A percentile compares a stretch with the other conserved stretches of the same genome.
Evolutionary conservation across 2,888 invertebrate genomes (phyloP).

Genomic region (Globia sparganii): DNA sequence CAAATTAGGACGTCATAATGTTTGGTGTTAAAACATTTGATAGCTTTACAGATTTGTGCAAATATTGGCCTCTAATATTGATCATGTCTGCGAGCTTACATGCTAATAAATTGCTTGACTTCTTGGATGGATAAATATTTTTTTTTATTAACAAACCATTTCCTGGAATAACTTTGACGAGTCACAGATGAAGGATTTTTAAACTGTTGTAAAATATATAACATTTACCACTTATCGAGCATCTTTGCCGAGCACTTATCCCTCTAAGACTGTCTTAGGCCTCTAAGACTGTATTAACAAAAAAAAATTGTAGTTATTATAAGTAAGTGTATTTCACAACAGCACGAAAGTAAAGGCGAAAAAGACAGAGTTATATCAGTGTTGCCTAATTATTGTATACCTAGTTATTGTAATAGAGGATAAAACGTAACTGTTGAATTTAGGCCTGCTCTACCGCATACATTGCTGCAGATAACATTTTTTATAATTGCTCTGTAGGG

Average conservation of each 20-base stretch:
- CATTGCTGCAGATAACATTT: neutral
- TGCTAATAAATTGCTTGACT: constrained; percentile 79
- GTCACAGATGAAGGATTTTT: constrained; percentile 45
- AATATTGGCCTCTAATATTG: constrained; percentile 85
- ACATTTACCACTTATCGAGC: constrained; percentile 9
- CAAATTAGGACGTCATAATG: constrained; percentile 79
- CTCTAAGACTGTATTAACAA: neutral
- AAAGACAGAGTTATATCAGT: neutral
- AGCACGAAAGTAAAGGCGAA: neutral
- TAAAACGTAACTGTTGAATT: neutral
- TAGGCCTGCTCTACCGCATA: neutral
- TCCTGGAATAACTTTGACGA: constrained; percentile 63
- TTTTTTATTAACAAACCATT: constrained; percentile 70
- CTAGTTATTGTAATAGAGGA: neutral
- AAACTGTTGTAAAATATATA: constrained; percentile 26
- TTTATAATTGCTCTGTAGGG: too few species aligned
- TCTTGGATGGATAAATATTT: constrained; percentile 73
- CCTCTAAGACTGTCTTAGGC: neutral
- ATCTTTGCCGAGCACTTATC: neutral
- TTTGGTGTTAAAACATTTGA: constrained; percentile 87
- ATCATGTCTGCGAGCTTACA: constrained; percentile 81
- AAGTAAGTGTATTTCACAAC: neutral
- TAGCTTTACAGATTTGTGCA: constrained; percentile 85
- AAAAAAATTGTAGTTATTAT: neutral
- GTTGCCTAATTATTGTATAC: too few species aligned